phyloP scores from a whole-genome alignment of 2,797 vertebrate species.

The Sebastes ruberrimus region DNA sequence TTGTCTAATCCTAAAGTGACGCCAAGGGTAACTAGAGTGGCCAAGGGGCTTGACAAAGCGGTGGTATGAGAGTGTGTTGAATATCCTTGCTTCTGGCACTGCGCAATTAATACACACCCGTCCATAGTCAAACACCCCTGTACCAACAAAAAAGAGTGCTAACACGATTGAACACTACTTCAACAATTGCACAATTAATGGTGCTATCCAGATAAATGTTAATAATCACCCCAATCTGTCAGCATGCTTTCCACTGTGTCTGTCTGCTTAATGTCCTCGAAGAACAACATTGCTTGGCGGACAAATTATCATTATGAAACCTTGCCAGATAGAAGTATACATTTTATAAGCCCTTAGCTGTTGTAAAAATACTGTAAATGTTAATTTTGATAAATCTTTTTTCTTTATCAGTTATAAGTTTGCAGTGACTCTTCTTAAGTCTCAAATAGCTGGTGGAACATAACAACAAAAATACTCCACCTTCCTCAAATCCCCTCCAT shows the following conservation, averaged over 20 bases:
- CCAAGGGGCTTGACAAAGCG: too few relatives aligned
- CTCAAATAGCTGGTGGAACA: constrained; percentile 22
- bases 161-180: neutral
- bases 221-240: neutral
- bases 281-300: neutral
- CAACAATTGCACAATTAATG: neutral
- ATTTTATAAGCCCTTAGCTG: neutral
- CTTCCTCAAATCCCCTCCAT: constrained; percentile 23
- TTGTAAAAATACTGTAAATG: neutral
- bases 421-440: constrained; percentile 1
- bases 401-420: neutral
- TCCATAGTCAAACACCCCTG: too few relatives aligned
- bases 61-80: too few relatives aligned
- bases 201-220: neutral
- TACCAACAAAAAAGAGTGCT: neutral
- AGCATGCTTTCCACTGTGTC: neutral
- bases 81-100: too few relatives aligned
- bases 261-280: neutral
- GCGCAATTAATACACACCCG: too few relatives aligned
- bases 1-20: neutral
- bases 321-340: neutral
- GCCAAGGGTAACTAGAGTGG: too few relatives aligned
- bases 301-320: neutral
- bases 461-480: constrained; percentile 29
- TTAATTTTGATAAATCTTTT: constrained; percentile 19